Conservation (phyloP, 2,888 invertebrate genomes). For the Melipona beecheii region DNA sequence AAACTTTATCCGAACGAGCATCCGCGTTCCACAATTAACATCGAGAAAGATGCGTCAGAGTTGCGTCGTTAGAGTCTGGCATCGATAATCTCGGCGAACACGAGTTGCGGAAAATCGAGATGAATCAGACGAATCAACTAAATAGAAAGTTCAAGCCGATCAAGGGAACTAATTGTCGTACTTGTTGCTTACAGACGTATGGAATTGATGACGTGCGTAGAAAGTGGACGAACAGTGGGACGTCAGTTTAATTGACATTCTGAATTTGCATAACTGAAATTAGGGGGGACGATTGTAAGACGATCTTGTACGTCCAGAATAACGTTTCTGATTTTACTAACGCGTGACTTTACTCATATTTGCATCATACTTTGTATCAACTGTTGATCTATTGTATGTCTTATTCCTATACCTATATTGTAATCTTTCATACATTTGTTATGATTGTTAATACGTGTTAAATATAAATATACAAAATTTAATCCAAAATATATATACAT, state of each 20-base stretch:
- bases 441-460: too few species aligned
- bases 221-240: conserved; percentile 30
- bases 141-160: conserved; percentile 32
- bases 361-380: too few species aligned
- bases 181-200: conserved; percentile 19
- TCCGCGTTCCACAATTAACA: not conserved
- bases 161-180: not conserved
- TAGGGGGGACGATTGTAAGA: not conserved
- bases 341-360: too few species aligned
- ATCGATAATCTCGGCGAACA: not conserved
- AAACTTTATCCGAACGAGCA: not conserved
- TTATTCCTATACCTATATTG: too few species aligned
- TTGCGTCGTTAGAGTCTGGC: not conserved
- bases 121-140: conserved; percentile 10
- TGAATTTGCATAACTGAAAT: conserved; percentile 3
- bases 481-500: too few species aligned
- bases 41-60: not conserved
- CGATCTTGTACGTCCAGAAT: too few species aligned
- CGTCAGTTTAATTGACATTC: not conserved
- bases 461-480: too few species aligned
- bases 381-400: too few species aligned
- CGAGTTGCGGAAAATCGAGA: conserved; percentile 4
- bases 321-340: too few species aligned
- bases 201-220: conserved; percentile 39
- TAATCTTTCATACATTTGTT: too few species aligned